Evolutionary conservation across 2,113 vertebrate species (phyloP).

Genomic region (Echinops telfairi): DNA sequence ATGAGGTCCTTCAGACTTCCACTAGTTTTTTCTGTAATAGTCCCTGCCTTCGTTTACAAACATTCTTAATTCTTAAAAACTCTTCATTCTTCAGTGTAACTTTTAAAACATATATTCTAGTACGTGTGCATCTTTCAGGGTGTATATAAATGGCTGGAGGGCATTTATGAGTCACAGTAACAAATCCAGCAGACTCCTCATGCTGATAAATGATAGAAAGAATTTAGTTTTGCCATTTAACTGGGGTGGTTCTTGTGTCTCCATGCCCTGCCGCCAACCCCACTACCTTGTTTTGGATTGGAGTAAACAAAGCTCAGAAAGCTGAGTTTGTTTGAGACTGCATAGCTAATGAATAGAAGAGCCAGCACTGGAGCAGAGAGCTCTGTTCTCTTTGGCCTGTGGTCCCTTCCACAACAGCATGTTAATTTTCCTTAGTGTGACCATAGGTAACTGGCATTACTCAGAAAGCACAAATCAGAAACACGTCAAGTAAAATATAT

Average conservation of each 20-base stretch:
- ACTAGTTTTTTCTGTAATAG: not conserved
- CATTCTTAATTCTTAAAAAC: too few species aligned
- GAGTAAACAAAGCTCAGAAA: not conserved
- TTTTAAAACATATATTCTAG: not conserved
- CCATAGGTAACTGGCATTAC: not conserved
- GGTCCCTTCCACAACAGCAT: not conserved
- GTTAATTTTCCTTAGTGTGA: not conserved
- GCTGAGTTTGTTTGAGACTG: not conserved
- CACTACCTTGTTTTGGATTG: not conserved
- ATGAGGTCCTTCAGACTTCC: not conserved
- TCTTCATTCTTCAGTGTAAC: not conserved
- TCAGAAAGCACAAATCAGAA: not conserved
- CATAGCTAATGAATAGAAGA: not conserved
- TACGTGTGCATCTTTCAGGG: not conserved
- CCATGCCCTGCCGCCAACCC: too few species aligned
- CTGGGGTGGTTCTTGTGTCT: too few species aligned
- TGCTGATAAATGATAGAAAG: not conserved
- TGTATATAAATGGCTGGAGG: not conserved
- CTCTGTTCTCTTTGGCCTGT: not conserved
- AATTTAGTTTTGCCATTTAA: not conserved
- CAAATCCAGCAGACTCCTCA: not conserved
- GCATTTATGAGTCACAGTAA: not conserved
- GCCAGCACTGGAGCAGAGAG: not conserved
- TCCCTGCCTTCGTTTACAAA: not conserved
- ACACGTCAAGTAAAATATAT: not conserved